Base-by-base conservation (phyloP, 2,113 vertebrate genomes). In the Tretioscincus oriximinensis region DNA sequence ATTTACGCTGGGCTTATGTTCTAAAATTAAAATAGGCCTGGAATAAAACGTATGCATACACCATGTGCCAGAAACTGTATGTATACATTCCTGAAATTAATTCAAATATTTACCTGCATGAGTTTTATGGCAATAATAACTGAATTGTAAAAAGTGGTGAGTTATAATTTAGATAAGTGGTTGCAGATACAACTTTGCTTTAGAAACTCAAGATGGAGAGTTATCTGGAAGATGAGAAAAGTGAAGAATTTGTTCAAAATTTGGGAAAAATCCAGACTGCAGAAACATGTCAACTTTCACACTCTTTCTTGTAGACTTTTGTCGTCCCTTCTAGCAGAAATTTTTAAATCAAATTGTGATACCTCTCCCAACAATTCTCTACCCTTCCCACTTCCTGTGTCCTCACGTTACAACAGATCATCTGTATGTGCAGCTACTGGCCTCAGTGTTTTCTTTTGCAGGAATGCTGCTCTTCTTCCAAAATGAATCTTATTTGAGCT, bases 281-380 rank as follows among this genome's bases (percentile, higher is more conserved):
- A 90, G 93, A 93, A 92, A 88, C 81, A 88, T 87, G 94, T 94
- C 96, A 96, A 95, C 96, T 97, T 96, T 97, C 96, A 97, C 97
- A 96, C 96, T 97, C 96, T 95, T 81, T 86, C 90, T 93, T 93
- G 9, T 91, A 89, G 89, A 76, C 73, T 76, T 89, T 89, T 94
- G 91, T 90, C 81, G 84, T 95, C 93, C 41, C 73, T 86, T 92
- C 64, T 91, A 90, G 92, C 94, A 94, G 92, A 94, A 90, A 88
- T 21, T 21, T 21, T 54, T 92, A 65, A 88, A 91, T 90, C 81
- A 88, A 92, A 92, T 89, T 89, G 90, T 92, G 88, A 88, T 84
- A 92, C 93, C 89, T 93, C 92, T 76, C 66, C 73, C 54, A 22
- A 61, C 65, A 54, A n/a, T 64, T 29, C n/a, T 58, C 9, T 5